Conservation (phyloP, 2,113 vertebrate species). For the Acinonyx jubatus region DNA sequence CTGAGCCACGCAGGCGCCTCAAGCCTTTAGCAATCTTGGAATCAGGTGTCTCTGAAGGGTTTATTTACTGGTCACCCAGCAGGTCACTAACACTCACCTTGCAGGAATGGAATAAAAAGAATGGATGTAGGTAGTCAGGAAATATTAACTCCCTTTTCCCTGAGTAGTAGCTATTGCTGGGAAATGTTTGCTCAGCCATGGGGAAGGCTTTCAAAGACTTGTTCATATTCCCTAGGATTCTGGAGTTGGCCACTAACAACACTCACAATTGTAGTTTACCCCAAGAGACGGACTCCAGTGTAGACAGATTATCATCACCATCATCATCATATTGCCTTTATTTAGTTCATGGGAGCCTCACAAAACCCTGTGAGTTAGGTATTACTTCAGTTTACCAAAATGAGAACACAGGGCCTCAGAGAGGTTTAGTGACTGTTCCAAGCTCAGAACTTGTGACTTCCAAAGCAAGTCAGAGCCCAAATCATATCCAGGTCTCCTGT, state of each 20-base stretch:
- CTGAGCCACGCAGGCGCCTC: too few species aligned
- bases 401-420: neutral
- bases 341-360: neutral
- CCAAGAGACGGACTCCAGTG: neutral
- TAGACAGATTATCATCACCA: neutral
- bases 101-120: neutral
- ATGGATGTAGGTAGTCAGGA: neutral
- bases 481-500: neutral
- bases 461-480: neutral
- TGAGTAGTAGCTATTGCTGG: neutral
- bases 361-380: neutral
- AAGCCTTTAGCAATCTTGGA: neutral
- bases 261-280: neutral
- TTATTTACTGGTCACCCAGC: neutral
- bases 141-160: neutral
- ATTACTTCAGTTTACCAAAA: conserved; percentile 13
- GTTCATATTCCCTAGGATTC: neutral
- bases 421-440: neutral
- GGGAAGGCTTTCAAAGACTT: conserved; percentile 28
- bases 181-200: neutral
- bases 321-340: neutral
- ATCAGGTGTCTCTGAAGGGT: neutral
- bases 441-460: neutral
- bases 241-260: neutral
- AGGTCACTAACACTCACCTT: neutral